Evolutionary conservation across 2,888 invertebrate genomes (phyloP).

Genomic region (Phoenoteleia sp.): DNA sequence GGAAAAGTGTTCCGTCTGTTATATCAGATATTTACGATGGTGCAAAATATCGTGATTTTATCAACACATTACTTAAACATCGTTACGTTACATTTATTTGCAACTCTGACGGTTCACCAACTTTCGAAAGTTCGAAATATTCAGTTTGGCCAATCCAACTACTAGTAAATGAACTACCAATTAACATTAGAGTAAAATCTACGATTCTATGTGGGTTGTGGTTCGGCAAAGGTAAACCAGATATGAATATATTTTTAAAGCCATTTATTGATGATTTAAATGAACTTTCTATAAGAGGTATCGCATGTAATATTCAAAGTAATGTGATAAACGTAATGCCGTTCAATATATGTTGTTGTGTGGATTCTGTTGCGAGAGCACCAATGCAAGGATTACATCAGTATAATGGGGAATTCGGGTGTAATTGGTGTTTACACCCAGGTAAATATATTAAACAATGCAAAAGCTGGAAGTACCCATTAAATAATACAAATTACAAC

Average conservation of each 20-base stretch:
- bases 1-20: background rate
- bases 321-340: slow-evolving; percentile 30
- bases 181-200: slow-evolving; percentile 17
- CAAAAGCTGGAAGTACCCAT: background rate
- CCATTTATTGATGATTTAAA: slow-evolving; percentile 57
- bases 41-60: background rate
- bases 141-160: slow-evolving; percentile 48
- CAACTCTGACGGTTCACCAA: slow-evolving; percentile 48
- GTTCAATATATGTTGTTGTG: slow-evolving; percentile 38
- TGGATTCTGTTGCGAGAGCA: slow-evolving; percentile 59
- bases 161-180: slow-evolving; percentile 35
- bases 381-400: slow-evolving; percentile 22
- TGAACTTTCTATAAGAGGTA: too few relatives aligned
- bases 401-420: slow-evolving; percentile 36
- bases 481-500: background rate
- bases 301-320: slow-evolving; percentile 39
- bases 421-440: slow-evolving; percentile 48
- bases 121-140: too few relatives aligned
- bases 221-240: slow-evolving; percentile 44
- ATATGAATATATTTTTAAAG: slow-evolving; percentile 34
- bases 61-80: background rate
- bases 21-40: slow-evolving; percentile 12
- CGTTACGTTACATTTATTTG: background rate
- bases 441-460: background rate
- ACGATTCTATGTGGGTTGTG: slow-evolving; percentile 42